phyloP scores from a whole-genome alignment of 1,140 invertebrate species.

The Hirudo medicinalis region DNA sequence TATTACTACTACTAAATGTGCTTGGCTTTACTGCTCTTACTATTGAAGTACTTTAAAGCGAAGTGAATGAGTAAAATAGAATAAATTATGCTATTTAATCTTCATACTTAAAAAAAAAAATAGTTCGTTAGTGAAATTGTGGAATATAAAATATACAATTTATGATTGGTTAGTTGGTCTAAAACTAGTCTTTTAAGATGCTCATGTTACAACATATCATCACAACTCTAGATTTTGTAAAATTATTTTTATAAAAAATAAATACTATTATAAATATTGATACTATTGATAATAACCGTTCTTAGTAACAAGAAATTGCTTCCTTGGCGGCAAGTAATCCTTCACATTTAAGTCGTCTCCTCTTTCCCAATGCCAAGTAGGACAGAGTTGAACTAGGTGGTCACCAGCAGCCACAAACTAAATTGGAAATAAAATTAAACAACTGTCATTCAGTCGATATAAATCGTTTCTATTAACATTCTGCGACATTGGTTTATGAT shows the following conservation, averaged over 20 bases:
- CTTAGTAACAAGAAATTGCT: slow-evolving; percentile 91
- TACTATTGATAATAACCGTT: slow-evolving; percentile 55
- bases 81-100: slow-evolving; percentile 25
- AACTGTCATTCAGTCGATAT: too few species aligned
- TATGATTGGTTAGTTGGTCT: too few species aligned
- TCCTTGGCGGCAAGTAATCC: slow-evolving; percentile 78
- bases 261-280: too few species aligned
- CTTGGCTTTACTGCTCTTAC: too few species aligned
- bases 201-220: too few species aligned
- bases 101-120: slow-evolving; percentile 85
- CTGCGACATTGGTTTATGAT: too few species aligned
- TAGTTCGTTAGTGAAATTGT: slow-evolving; percentile 73
- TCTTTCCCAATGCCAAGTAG: slow-evolving; percentile 92
- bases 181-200: too few species aligned
- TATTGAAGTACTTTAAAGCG: too few species aligned
- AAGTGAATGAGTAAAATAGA: too few species aligned
- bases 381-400: slow-evolving; percentile 95
- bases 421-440: background rate
- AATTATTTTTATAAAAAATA: slow-evolving; percentile 7
- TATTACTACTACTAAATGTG: too few species aligned
- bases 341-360: slow-evolving; percentile 72
- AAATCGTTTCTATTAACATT: too few species aligned
- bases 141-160: slow-evolving; percentile 46
- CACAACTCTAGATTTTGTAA: background rate
- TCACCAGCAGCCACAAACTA: slow-evolving; percentile 95